These are phyloP conservation scores for Aromia moschata DNA, from an alignment of 2,888 invertebrate species.

Conservation along the genomic window DNA sequence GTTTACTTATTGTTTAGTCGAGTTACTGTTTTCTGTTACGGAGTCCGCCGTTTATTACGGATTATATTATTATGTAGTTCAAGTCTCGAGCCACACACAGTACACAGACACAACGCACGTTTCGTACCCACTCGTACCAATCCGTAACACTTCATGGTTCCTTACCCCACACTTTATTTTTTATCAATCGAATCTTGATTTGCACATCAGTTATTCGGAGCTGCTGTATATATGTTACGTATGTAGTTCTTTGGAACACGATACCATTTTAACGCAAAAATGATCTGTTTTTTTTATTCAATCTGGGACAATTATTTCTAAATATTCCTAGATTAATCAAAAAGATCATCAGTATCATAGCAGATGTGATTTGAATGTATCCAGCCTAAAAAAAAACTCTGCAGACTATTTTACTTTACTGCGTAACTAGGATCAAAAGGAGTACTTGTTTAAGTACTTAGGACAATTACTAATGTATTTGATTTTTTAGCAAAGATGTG, in stretches of 20 bases:
- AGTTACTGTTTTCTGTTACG: constrained; percentile 19
- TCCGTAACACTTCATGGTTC: constrained; percentile 52
- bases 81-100: constrained; percentile 21
- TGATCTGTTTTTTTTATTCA: no score
- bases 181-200: constrained; percentile 11
- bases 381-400: no score
- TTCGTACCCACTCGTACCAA: constrained; percentile 48
- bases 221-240: neutral
- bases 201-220: neutral
- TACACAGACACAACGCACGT: constrained; percentile 27
- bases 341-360: neutral
- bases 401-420: no score
- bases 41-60: constrained; percentile 23
- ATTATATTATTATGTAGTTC: constrained; percentile 27
- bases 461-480: no score
- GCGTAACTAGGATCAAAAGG: no score
- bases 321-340: neutral
- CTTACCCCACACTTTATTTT: constrained; percentile 38
- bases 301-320: no score
- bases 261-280: no score
- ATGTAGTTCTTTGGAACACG: neutral
- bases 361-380: neutral
- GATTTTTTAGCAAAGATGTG: no score
- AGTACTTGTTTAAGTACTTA: no score
- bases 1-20: constrained; percentile 23